phyloP scores from a whole-genome alignment of 2,797 vertebrate species.

The Micromesistius poutassou region DNA sequence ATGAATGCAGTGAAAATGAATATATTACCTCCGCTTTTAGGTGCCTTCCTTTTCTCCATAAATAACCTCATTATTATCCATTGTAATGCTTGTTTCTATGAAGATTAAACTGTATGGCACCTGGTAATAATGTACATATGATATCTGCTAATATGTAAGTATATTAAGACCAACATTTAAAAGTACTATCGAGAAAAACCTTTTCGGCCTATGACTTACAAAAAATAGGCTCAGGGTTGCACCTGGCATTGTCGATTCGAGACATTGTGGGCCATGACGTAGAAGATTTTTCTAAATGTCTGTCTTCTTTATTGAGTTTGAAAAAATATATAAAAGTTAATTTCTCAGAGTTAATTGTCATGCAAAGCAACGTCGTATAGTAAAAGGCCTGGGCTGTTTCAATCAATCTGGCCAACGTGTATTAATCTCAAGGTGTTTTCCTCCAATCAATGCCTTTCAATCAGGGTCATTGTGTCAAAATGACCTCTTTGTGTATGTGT shows the following conservation, averaged over 20 bases:
- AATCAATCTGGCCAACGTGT: conserved; percentile 12
- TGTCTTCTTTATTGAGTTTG: conserved; percentile 52
- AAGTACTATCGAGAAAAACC: background rate
- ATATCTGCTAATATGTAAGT: too few species aligned
- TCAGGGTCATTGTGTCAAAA: conserved; percentile 1
- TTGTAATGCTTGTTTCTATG: background rate
- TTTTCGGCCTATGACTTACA: too few species aligned
- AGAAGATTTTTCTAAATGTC: conserved; percentile 40
- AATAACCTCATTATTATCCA: background rate
- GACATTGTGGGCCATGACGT: conserved; percentile 43
- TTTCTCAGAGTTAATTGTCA: conserved; percentile 52
- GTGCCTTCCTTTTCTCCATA: background rate
- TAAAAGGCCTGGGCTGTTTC: conserved; percentile 4
- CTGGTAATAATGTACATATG: too few species aligned
- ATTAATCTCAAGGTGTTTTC: conserved; percentile 30
- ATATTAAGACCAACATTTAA: background rate
- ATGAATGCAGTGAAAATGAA: background rate
- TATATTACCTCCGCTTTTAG: background rate
- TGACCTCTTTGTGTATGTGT: conserved; percentile 10
- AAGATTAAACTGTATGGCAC: too few species aligned
- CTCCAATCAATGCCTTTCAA: background rate
- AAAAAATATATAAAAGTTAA: conserved; percentile 47
- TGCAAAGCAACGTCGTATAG: conserved; percentile 37
- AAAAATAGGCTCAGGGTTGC: background rate
- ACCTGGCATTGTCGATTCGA: conserved; percentile 49